phyloP scores from a whole-genome alignment of 2,113 vertebrate species.

The Brachyhypopomus occidentalis region DNA sequence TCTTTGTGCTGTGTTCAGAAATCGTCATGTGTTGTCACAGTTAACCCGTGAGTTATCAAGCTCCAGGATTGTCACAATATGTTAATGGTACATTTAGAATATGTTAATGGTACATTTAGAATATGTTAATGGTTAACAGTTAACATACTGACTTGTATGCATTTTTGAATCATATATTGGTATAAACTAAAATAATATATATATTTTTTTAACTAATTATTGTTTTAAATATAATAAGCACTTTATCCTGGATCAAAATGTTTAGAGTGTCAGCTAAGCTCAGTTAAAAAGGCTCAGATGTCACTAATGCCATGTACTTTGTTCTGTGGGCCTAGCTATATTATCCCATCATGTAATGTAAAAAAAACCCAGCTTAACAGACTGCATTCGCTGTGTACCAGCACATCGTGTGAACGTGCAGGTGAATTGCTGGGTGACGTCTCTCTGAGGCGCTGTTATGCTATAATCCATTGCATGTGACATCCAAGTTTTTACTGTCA shows the following conservation, averaged over 20 bases:
- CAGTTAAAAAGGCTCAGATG: background rate
- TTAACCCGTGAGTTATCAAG: background rate
- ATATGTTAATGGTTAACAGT: no score
- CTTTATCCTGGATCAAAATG: no score
- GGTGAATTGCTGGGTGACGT: background rate
- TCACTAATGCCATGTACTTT: background rate
- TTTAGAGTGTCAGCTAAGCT: no score
- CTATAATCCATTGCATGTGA: conserved; percentile 44
- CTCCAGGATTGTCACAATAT: background rate
- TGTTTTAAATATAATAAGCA: no score
- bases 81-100: no score
- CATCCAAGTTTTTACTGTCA: conserved; percentile 55
- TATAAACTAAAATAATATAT: no score
- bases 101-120: no score
- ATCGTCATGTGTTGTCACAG: no score
- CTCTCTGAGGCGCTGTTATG: conserved; percentile 46
- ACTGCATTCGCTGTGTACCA: background rate
- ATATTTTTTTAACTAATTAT: no score
- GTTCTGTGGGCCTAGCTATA: no score
- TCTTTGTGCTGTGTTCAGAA: background rate
- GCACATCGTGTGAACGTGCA: background rate
- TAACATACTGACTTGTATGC: background rate
- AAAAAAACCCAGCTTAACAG: no score
- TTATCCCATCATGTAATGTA: no score
- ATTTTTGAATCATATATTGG: background rate